phyloP scores from a whole-genome alignment of 1,140 invertebrate genomes.

The Drosophila ambigua region DNA sequence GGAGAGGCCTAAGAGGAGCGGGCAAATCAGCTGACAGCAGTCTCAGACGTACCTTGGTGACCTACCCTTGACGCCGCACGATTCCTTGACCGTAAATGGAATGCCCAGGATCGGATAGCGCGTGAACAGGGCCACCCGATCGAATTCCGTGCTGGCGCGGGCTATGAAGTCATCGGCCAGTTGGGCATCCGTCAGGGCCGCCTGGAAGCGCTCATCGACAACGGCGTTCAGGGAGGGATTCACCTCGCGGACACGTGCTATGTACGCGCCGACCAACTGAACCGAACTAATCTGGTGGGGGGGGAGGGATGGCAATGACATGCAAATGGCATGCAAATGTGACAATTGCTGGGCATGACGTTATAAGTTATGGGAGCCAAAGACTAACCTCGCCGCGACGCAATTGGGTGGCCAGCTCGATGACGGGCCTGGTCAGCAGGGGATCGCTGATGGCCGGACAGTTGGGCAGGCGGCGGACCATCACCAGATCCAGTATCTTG shows the following conservation, averaged over 20 bases:
- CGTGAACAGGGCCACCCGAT: slow-evolving; percentile 84
- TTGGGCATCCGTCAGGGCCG: slow-evolving; percentile 88
- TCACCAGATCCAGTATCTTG: slow-evolving; percentile 31
- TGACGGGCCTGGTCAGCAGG: slow-evolving; percentile 58
- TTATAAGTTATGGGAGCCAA: no score
- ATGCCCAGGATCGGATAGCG: slow-evolving; percentile 90
- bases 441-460: slow-evolving; percentile 59
- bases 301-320: slow-evolving; percentile 14
- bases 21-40: not conserved
- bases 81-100: slow-evolving; percentile 92
- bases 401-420: slow-evolving; percentile 55
- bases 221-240: slow-evolving; percentile 90
- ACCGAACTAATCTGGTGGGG: slow-evolving; percentile 85
- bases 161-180: slow-evolving; percentile 85
- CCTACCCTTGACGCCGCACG: slow-evolving; percentile 87
- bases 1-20: slow-evolving; percentile 75
- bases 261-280: slow-evolving; percentile 87
- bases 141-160: slow-evolving; percentile 80
- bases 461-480: slow-evolving; percentile 29
- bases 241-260: slow-evolving; percentile 88
- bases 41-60: not conserved
- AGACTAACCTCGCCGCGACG: slow-evolving; percentile 63
- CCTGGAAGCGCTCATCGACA: slow-evolving; percentile 88
- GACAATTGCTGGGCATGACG: slow-evolving; percentile 5
- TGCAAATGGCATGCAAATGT: slow-evolving; percentile 25